A percentile compares a stretch with the other conserved stretches of the same genome.
These are phyloP conservation scores for Arnoldichthys spilopterus DNA, from an alignment of 2,797 vertebrate species.

Conservation along the genomic window DNA sequence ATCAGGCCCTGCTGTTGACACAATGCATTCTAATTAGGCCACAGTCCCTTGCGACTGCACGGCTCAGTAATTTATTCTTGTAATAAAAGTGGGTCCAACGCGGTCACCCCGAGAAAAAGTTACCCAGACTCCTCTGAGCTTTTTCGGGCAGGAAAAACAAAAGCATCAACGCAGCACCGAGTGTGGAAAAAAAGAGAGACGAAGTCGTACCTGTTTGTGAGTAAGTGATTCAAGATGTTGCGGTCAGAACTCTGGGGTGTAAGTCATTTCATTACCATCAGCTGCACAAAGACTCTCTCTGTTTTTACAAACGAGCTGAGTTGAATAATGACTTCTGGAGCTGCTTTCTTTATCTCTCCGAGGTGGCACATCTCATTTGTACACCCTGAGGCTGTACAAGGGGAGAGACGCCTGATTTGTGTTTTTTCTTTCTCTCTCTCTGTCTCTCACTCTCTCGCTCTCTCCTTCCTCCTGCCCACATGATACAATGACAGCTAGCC, in stretches of 20 bases:
- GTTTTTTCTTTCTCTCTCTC: slow-evolving; percentile 58
- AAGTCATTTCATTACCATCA: slow-evolving; percentile 49
- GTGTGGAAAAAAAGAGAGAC: slow-evolving; percentile 18
- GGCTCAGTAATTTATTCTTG: background rate
- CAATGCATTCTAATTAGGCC: background rate
- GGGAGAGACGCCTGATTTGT: slow-evolving; percentile 67
- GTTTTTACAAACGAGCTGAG: slow-evolving; percentile 38
- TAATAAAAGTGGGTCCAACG: slow-evolving; percentile 21
- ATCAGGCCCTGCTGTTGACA: background rate
- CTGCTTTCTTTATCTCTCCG: slow-evolving; percentile 79
- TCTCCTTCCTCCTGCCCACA: slow-evolving; percentile 31
- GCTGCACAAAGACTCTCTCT: slow-evolving; percentile 49
- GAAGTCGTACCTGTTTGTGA: slow-evolving; percentile 36
- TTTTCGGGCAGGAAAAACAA: slow-evolving; percentile 39
- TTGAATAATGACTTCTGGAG: slow-evolving; percentile 77
- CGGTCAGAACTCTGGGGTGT: slow-evolving; percentile 43
- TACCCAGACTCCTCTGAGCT: background rate
- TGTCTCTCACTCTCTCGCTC: no score
- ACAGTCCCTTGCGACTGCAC: background rate
- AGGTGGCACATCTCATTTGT: slow-evolving; percentile 81
- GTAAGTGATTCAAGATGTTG: slow-evolving; percentile 58
- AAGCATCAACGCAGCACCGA: slow-evolving; percentile 22
- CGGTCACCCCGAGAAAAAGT: slow-evolving; percentile 22
- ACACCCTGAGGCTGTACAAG: slow-evolving; percentile 71
- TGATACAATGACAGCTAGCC: slow-evolving; percentile 72